Evolutionary conservation across 2,113 vertebrate species (phyloP).

Genomic region (Glaucomys volans): DNA sequence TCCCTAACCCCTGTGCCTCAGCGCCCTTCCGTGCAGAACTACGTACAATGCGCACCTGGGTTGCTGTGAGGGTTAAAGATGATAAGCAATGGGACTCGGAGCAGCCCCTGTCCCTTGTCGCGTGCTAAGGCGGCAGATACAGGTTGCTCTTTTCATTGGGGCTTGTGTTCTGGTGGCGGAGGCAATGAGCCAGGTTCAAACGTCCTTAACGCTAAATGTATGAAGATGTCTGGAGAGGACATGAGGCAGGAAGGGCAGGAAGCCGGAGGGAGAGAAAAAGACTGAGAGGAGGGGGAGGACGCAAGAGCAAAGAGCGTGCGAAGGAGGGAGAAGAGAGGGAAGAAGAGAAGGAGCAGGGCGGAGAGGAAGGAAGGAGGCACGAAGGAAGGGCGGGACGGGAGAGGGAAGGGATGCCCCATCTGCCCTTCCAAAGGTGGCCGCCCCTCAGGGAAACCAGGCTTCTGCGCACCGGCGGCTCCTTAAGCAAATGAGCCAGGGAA

Average conservation of each 20-base stretch:
- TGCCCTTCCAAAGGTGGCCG: too few species aligned
- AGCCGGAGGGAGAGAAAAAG: not conserved
- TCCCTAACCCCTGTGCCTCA: not conserved
- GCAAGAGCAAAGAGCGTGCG: rapidly evolving
- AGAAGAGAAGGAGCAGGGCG: rapidly evolving
- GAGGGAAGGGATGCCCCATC: too few species aligned
- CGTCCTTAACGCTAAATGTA: not conserved
- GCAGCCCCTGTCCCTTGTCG: not conserved
- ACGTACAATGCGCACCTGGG: too few species aligned
- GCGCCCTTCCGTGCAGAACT: not conserved
- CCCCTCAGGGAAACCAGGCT: too few species aligned
- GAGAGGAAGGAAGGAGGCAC: not conserved
- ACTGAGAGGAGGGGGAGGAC: too few species aligned
- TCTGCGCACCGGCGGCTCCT: too few species aligned
- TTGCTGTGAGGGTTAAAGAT: not conserved
- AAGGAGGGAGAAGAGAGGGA: rapidly evolving
- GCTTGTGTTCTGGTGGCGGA: not conserved
- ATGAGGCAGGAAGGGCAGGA: too few species aligned
- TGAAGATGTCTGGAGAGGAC: not conserved
- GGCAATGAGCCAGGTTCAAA: not conserved
- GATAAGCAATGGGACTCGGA: not conserved
- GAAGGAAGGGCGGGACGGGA: rapidly evolving
- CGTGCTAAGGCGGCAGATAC: not conserved
- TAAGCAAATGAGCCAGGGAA: too few species aligned
- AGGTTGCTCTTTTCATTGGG: not conserved